Conservation (phyloP, 1,140 invertebrate genomes). For the Caenorhabditis brenneri region DNA sequence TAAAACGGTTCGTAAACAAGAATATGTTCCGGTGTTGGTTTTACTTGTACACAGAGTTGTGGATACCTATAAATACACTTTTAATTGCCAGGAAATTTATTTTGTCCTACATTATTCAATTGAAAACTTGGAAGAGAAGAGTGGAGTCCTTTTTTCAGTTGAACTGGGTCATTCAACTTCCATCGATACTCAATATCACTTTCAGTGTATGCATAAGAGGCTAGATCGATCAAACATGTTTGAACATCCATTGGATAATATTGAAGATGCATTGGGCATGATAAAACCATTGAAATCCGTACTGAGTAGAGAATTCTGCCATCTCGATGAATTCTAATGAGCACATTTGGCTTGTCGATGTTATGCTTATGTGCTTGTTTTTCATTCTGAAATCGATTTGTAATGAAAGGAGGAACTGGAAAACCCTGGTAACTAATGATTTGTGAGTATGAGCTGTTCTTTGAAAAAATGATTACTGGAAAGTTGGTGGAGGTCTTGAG, state of each 20-base stretch:
- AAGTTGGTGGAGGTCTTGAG: not conserved
- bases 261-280: constrained; percentile 86
- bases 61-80: constrained; percentile 75
- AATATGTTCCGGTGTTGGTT: constrained; percentile 57
- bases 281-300: constrained; percentile 79
- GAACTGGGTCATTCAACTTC: constrained; percentile 92
- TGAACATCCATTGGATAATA: constrained; percentile 91
- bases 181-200: constrained; percentile 74
- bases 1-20: constrained; percentile 52
- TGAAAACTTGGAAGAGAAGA: constrained; percentile 83
- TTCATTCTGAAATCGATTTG: constrained; percentile 94
- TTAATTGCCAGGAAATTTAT: not conserved
- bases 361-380: constrained; percentile 96
- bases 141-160: constrained; percentile 90
- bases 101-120: constrained; percentile 77
- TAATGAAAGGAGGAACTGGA: too few relatives aligned
- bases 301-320: constrained; percentile 91
- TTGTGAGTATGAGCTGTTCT: not conserved
- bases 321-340: constrained; percentile 91
- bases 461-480: not conserved
- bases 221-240: constrained; percentile 88
- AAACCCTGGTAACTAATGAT: too few relatives aligned
- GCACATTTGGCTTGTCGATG: constrained; percentile 78
- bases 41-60: constrained; percentile 74
- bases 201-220: constrained; percentile 72